phyloP scores from a whole-genome alignment of 2,797 vertebrate genomes.

The Neosilurus mollespiculum region DNA sequence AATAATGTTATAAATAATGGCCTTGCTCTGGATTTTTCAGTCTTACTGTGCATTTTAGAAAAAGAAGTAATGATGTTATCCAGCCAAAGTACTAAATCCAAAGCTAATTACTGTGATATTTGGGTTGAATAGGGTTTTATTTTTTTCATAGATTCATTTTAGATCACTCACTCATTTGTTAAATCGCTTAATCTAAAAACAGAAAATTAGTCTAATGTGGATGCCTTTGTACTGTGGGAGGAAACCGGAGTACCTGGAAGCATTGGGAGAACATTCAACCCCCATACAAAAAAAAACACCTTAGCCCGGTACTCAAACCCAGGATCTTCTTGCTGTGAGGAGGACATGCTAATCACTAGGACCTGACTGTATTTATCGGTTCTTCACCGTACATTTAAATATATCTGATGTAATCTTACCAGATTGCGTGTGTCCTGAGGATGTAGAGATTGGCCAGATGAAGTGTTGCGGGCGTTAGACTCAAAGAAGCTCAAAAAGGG shows the following conservation, averaged over 20 bases:
- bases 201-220: too few relatives aligned
- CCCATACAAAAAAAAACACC: too few relatives aligned
- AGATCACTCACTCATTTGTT: too few relatives aligned
- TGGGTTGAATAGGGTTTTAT: background rate
- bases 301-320: too few relatives aligned
- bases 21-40: background rate
- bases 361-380: background rate
- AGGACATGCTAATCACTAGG: background rate
- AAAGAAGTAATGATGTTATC: background rate
- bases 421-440: constrained; percentile 60
- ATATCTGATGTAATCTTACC: constrained; percentile 58
- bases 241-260: too few relatives aligned
- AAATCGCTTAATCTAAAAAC: too few relatives aligned
- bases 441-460: constrained; percentile 48
- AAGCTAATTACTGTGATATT: background rate
- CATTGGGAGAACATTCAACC: too few relatives aligned
- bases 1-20: background rate
- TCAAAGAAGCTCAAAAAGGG: constrained; percentile 80
- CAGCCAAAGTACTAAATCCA: background rate
- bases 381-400: background rate
- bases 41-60: background rate
- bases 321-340: too few relatives aligned
- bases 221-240: too few relatives aligned
- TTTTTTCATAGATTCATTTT: background rate
- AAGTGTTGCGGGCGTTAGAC: constrained; percentile 64